Percentiles rank a stretch among this genome's conserved stretches.
These are phyloP conservation scores for Lycopodina hypogea DNA, from an alignment of 37 sponge, comb jelly and placozoan genomes.

Conservation along the genomic window DNA sequence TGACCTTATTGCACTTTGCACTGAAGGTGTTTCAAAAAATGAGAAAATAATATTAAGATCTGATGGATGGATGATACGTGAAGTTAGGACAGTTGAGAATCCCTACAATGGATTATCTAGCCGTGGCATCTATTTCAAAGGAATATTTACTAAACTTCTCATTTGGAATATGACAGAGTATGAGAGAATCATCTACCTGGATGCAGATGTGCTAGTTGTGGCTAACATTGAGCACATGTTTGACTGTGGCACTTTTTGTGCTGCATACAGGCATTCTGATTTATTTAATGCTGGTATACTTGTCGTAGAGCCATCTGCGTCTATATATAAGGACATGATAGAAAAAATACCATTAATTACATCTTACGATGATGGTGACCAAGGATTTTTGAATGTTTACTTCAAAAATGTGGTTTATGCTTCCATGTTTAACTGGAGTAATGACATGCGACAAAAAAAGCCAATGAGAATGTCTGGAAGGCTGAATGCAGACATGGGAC, in stretches of 20 bases:
- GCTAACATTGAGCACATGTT: constrained; percentile 30
- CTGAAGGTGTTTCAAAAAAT: constrained; percentile 6
- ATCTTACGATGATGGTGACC: constrained; percentile 18
- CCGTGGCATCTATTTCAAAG: neutral
- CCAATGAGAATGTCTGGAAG: constrained; percentile 23
- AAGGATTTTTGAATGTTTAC: constrained; percentile 24
- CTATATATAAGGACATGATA: neutral
- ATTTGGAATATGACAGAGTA: constrained; percentile 37
- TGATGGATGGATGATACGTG: constrained; percentile 24
- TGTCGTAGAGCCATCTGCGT: constrained; percentile 27
- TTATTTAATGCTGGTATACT: constrained; percentile 37
- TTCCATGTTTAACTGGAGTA: constrained; percentile 9
- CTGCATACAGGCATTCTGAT: constrained; percentile 30
- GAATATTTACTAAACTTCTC: constrained; percentile 5
- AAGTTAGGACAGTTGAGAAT: neutral
- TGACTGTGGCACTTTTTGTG: constrained; percentile 42
- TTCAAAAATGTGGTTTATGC: neutral
- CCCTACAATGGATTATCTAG: neutral
- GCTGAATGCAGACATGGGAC: constrained; percentile 28
- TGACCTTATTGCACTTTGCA: constrained; percentile 14
- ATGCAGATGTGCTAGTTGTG: constrained; percentile 25
- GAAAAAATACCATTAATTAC: neutral
- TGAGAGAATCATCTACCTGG: constrained; percentile 7
- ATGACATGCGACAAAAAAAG: neutral
- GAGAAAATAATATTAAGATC: neutral